Percentiles rank a stretch among this genome's conserved stretches.
These are phyloP conservation scores for Vollenhovia emeryi DNA, from an alignment of 1,140 invertebrate species.

Conservation along the genomic window DNA sequence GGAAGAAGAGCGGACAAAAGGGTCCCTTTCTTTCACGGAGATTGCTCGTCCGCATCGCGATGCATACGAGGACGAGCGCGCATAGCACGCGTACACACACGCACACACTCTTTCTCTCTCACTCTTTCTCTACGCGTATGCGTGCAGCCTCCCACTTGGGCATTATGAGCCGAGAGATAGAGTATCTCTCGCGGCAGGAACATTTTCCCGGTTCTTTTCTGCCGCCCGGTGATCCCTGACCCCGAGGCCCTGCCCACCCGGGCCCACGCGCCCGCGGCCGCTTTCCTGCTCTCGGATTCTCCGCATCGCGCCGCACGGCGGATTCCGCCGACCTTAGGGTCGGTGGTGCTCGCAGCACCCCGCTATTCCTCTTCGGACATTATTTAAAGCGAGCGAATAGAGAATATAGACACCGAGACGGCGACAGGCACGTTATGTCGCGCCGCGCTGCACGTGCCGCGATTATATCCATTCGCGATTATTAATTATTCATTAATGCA, in stretches of 20 bases:
- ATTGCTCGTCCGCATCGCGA: conserved; percentile 52
- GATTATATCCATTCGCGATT: conserved; percentile 27
- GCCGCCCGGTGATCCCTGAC: conserved; percentile 77
- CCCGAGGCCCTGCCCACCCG: conserved; percentile 71
- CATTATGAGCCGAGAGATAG: conserved; percentile 80
- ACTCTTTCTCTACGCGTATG: conserved; percentile 30
- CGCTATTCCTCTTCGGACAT: conserved; percentile 23
- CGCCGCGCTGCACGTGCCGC: conserved; percentile 3
- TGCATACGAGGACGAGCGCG: conserved; percentile 27
- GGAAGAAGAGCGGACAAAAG: conserved; percentile 59
- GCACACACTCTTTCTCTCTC: not conserved
- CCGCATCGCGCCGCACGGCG: conserved; percentile 18
- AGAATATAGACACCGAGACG: not conserved
- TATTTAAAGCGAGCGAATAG: conserved; percentile 48
- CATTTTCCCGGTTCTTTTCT: conserved; percentile 78
- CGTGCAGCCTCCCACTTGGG: conserved; percentile 78
- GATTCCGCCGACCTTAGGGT: conserved; percentile 48
- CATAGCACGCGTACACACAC: not conserved
- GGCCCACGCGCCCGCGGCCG: conserved; percentile 76
- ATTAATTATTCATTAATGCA: conserved; percentile 55
- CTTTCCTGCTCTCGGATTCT: conserved; percentile 56
- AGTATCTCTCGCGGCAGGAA: conserved; percentile 77
- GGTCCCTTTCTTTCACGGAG: conserved; percentile 69
- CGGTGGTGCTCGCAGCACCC: conserved; percentile 26
- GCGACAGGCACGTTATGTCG: not conserved